Base-by-base conservation (phyloP, 1,140 invertebrate genomes). In the Drosophila ogumai region DNA sequence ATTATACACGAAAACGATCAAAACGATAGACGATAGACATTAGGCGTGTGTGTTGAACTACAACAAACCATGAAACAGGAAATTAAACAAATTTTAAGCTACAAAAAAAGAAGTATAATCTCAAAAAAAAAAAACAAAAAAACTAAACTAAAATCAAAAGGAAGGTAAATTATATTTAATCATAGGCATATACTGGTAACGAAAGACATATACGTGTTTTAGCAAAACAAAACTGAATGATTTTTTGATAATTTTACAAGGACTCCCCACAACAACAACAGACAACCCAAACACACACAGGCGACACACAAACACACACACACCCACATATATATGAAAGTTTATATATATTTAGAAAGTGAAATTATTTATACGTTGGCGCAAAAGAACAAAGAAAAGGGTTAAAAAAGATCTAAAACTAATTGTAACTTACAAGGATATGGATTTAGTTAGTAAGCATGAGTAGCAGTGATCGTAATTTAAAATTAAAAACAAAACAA, bases 181-280 rank as follows among this genome's bases (percentile, higher is more conserved):
- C 54, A 40, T 78, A 78, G 75, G 65, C 64, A 50, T 72, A 50
- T 72, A 72, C 52, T 71, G 66, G 52, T 72, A 72, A 72, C 36
- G 75, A 78, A 78, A 78, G 75, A 78, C 75, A 76, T 75, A 76
- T 71, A 66, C 76, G 75, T 79, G 77, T 79, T 79, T 79, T 79
- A 79, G 68, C 74, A 77, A 79, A 67, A 58, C 59, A 76, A 88
- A 88, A 90, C 81, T 78, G 64, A 81, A 90, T 85, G 85, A 90
- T 90, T 90, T 90, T 90, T 90, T 90, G 85, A 90, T 90, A 90
- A 90, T 90, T 90, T 90, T 90, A 90, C 85, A 90, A 90, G 73
- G 57, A 67, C 54, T 63, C 61, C 59, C 55, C 38, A 64, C 50
- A 54, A 50, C 52, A 72, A 50, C 44, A 59, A 63, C 41, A 44